Evolutionary conservation across 2,888 invertebrate species (phyloP).

Genomic region (Athrips mouffetella): DNA sequence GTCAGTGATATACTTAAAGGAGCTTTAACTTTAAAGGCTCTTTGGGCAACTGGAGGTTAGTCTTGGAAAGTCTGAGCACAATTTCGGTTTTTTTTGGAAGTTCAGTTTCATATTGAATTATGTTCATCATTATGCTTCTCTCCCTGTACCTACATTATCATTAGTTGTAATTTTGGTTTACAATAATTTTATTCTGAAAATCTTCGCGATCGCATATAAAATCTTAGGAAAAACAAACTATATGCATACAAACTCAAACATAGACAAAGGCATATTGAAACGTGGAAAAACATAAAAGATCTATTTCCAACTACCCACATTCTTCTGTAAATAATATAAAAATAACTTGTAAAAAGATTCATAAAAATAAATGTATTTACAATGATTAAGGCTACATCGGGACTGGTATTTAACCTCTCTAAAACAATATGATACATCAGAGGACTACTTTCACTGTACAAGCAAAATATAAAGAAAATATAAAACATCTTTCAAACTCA

Average conservation of each 20-base stretch:
- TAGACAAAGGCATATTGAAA: background rate
- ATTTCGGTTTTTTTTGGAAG: too few species aligned
- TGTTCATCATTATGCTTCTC: too few species aligned
- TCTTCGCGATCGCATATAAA: too few species aligned
- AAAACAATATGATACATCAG: conserved; percentile 30
- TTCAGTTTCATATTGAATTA: too few species aligned
- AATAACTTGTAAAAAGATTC: conserved; percentile 59
- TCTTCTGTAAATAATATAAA: conserved; percentile 60
- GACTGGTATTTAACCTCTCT: conserved; percentile 30
- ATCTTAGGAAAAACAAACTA: background rate
- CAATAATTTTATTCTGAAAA: too few species aligned
- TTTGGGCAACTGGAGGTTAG: too few species aligned
- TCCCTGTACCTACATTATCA: too few species aligned
- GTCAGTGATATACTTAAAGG: too few species aligned
- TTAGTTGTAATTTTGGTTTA: too few species aligned
- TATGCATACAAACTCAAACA: background rate
- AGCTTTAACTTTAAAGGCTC: too few species aligned
- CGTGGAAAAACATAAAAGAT: background rate
- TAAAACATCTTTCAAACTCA: conserved; percentile 13
- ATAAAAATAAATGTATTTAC: conserved; percentile 61
- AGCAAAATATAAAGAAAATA: conserved; percentile 11
- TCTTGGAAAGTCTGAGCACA: too few species aligned
- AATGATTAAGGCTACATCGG: conserved; percentile 44
- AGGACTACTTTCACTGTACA: conserved; percentile 32
- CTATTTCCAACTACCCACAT: conserved; percentile 46